Evolutionary conservation across 2,888 invertebrate genomes (phyloP).

Genomic region (Strigamia transsilvanica): DNA sequence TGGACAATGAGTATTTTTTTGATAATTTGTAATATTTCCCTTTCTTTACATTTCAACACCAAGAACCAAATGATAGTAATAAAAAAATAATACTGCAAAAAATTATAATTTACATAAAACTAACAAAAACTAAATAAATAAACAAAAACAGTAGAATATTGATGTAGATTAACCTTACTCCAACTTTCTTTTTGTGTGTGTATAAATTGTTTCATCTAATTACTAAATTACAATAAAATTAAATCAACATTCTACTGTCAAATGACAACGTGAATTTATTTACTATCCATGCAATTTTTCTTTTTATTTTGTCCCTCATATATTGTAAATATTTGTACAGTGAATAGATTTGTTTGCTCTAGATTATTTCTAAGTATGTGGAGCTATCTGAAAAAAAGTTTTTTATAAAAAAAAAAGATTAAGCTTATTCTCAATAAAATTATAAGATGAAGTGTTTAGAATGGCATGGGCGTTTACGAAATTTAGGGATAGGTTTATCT

Average conservation of each 20-base stretch:
- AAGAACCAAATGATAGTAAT: constrained; percentile 1
- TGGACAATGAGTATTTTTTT: constrained; percentile 13
- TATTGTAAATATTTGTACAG: constrained; percentile 29
- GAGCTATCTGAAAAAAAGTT: constrained; percentile 4
- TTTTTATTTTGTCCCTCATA: background rate
- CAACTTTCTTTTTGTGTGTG: background rate
- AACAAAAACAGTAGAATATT: constrained; percentile 15
- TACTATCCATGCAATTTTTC: constrained; percentile 1
- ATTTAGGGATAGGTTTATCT: constrained; percentile 16
- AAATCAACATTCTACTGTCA: constrained; percentile 2
- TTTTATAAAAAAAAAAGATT: constrained; percentile 9
- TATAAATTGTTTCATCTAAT: background rate
- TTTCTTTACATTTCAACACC: background rate
- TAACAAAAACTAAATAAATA: background rate
- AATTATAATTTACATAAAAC: background rate
- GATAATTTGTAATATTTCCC: background rate
- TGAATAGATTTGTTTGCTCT: constrained; percentile 26
- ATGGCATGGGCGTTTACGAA: constrained; percentile 25
- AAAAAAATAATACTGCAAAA: background rate
- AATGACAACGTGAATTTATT: background rate
- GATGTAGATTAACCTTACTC: background rate
- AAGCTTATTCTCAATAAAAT: constrained; percentile 21
- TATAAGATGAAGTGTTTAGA: constrained; percentile 15
- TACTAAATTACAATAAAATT: background rate
- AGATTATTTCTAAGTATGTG: constrained; percentile 26